Evolutionary conservation across 2,113 vertebrate genomes (phyloP).

Genomic region (Hippopotamus amphibius): DNA sequence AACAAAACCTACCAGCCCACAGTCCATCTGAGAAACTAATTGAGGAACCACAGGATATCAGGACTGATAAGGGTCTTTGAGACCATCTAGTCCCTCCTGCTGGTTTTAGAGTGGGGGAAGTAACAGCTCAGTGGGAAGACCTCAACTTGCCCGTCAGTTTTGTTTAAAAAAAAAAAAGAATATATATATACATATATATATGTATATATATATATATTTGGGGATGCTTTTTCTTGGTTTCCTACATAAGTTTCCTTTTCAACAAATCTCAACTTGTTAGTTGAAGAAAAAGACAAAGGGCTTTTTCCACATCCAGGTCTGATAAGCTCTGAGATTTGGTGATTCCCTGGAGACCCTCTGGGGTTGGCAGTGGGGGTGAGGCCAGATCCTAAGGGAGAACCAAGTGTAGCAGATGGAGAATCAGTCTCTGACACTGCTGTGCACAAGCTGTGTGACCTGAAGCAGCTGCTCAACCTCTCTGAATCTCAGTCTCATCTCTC

Average conservation of each 20-base stretch:
- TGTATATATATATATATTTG: neutral
- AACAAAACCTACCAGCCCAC: neutral
- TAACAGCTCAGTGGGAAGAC: neutral
- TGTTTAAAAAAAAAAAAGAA: neutral
- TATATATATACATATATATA: neutral
- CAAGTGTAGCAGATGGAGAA: neutral
- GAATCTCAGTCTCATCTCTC: neutral
- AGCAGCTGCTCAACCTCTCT: neutral
- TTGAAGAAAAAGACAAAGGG: neutral
- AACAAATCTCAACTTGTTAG: neutral
- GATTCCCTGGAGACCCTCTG: neutral
- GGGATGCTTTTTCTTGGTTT: conserved; percentile 31
- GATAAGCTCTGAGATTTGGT: neutral
- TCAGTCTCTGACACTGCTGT: neutral
- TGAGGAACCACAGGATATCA: neutral
- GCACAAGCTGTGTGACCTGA: neutral
- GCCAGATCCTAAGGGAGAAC: neutral
- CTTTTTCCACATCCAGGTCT: neutral
- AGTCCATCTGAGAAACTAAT: neutral
- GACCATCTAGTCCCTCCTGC: neutral
- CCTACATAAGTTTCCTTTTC: conserved; percentile 51
- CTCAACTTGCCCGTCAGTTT: neutral
- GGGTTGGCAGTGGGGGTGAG: neutral
- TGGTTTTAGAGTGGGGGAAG: conserved; percentile 53
- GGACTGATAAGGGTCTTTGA: neutral